Evolutionary conservation across 2,888 invertebrate genomes (phyloP), one percentile per base, ranked within the genome.

Genomic region (Unio pictorum): DNA sequence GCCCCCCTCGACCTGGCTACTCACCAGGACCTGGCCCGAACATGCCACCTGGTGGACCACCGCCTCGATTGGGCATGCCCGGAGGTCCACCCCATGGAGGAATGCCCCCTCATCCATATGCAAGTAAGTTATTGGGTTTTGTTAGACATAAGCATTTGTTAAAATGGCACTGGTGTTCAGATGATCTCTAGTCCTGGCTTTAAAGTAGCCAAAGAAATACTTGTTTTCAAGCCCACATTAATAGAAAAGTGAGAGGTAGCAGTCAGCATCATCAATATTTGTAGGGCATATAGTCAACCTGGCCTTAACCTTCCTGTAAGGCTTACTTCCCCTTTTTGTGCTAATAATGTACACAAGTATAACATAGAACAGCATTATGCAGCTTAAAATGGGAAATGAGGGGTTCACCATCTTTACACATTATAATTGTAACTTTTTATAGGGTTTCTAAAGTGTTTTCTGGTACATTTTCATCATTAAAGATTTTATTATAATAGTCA

Each of bases 41-140:
- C n/a, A 70, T 75, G 18, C 66, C 72, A 20, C 71, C 72, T 72
- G 58, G 63, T 30, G 78, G 75, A 28, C 71, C 70, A 26, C 81
- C 80, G 26, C 78, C 79, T 28, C 80, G 81, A 26, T 79, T 80
- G 73, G 81, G 79, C 3, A 77, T 77, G 64, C 79, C 78, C 66
- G 72, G 74, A 6, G 79, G 79, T 17, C 78, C 77, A 26, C 79
- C 79, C 23, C 80, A 81, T 67, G 81, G 80, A 8, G 79, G 77
- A 26, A 84, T 84, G 84, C 76, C 83, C n/a, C 82, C 84, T 66
- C 85, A 85, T 61, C 84, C 81, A 54, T 82, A 80, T 68, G 75
- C 67, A 76, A 78, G 80, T 82, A 74, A 66, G n/a, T 68, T 23
- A 18, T 28, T 58, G 30, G 63, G 62, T 4, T 62, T n/a, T 11